Percentiles rank a stretch among this genome's conserved stretches.
Conservation (phyloP, 2,797 vertebrate species). For the Enteromius unitaeniatus region DNA sequence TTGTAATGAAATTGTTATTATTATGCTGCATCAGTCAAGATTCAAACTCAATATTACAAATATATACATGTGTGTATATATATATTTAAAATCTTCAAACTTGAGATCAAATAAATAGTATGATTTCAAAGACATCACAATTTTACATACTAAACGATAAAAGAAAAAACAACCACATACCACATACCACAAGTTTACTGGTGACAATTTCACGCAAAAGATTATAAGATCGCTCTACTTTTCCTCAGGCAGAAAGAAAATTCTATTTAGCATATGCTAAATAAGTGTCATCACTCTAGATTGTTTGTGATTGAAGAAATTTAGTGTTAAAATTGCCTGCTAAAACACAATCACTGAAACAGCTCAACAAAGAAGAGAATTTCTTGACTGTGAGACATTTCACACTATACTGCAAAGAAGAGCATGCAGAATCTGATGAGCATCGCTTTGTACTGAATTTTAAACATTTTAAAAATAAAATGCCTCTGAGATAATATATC, state of each 20-base stretch:
- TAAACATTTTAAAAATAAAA: not conserved
- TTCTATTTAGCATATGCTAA: constrained; percentile 18
- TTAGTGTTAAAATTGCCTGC: constrained; percentile 5
- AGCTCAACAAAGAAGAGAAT: constrained; percentile 11
- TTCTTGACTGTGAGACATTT: not conserved
- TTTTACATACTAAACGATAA: too few species aligned
- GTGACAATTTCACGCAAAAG: not conserved
- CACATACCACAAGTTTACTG: constrained; percentile 10
- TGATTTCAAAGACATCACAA: too few species aligned
- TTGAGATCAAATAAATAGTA: not conserved
- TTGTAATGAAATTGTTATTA: too few species aligned
- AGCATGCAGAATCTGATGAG: not conserved
- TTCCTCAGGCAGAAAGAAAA: constrained; percentile 5
- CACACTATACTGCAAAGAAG: constrained; percentile 16
- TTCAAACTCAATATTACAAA: not conserved
- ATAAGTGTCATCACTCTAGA: constrained; percentile 12
- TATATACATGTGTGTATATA: too few species aligned
- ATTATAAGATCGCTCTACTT: not conserved
- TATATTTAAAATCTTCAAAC: not conserved
- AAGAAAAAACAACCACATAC: not conserved
- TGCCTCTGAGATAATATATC: not conserved
- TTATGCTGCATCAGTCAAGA: not conserved
- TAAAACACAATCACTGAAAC: constrained; percentile 12
- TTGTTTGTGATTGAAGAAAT: constrained; percentile 14
- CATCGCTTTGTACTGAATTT: not conserved